These are phyloP conservation scores for Diorhabda sublineata DNA, from an alignment of 1,140 invertebrate species.

Conservation along the genomic window DNA sequence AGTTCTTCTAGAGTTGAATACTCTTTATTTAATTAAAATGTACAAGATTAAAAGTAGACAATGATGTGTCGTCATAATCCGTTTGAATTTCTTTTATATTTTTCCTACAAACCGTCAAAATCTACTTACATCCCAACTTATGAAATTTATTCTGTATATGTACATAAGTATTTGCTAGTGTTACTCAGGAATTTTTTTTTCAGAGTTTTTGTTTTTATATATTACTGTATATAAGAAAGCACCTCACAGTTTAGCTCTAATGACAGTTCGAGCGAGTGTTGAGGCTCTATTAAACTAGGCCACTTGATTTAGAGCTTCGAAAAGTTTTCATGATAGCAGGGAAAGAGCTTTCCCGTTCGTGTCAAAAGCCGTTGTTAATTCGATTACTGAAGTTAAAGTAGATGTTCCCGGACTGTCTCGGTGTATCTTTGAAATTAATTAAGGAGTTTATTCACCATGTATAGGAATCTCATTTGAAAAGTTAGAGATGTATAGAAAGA, in stretches of 20 bases:
- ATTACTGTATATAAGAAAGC: background rate
- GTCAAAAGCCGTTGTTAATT: background rate
- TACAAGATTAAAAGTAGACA: no score
- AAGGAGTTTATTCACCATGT: background rate
- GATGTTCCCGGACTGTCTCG: background rate
- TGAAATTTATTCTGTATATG: no score
- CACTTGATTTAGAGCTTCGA: conserved; percentile 1
- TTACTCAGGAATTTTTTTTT: no score
- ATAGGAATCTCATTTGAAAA: background rate
- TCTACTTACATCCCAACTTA: no score
- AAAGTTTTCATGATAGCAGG: background rate
- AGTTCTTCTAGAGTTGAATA: no score
- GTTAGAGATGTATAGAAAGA: no score
- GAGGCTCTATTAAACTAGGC: conserved; percentile 1
- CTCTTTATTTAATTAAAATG: no score
- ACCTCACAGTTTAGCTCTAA: background rate
- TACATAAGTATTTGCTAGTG: no score
- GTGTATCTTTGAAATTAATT: background rate
- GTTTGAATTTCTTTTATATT: no score
- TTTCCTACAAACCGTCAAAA: no score
- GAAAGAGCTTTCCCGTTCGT: background rate
- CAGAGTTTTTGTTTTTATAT: no score
- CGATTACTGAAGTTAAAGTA: background rate
- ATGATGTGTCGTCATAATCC: no score
- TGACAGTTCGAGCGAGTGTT: background rate